These are phyloP conservation scores for Griposia aprilina DNA, from an alignment of 2,888 invertebrate species.

Conservation along the genomic window DNA sequence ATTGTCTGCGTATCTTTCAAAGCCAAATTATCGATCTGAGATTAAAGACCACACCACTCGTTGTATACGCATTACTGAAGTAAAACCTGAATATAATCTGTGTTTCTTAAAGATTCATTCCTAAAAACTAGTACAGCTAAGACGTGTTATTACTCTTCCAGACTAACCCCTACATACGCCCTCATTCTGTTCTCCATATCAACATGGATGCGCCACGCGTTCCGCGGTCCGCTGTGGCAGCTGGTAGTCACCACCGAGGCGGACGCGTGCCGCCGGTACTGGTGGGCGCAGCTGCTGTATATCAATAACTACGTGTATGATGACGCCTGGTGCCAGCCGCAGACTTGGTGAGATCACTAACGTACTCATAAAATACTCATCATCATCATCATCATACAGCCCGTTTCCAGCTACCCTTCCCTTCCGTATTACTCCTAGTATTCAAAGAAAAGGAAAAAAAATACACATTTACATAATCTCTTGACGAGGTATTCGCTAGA, in stretches of 20 bases:
- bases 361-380: neutral
- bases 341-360: conserved; percentile 79
- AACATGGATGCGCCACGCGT: conserved; percentile 80
- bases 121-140: neutral
- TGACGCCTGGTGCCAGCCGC: conserved; percentile 78
- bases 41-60: neutral
- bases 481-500: neutral
- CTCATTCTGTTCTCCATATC: conserved; percentile 79
- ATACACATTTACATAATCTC: neutral
- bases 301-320: conserved; percentile 85
- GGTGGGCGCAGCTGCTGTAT: conserved; percentile 87
- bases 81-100: neutral
- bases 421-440: neutral
- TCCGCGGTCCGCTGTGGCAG: conserved; percentile 83
- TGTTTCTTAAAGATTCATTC: neutral
- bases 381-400: neutral
- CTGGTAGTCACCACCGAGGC: conserved; percentile 79
- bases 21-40: neutral
- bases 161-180: conserved; percentile 84
- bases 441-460: neutral
- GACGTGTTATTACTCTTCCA: conserved; percentile 61
- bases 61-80: neutral
- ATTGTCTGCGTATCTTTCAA: neutral
- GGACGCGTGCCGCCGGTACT: conserved; percentile 81
- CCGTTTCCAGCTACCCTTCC: neutral